phyloP scores from a whole-genome alignment of 2,113 vertebrate genomes.

The Artemisiospiza belli region DNA sequence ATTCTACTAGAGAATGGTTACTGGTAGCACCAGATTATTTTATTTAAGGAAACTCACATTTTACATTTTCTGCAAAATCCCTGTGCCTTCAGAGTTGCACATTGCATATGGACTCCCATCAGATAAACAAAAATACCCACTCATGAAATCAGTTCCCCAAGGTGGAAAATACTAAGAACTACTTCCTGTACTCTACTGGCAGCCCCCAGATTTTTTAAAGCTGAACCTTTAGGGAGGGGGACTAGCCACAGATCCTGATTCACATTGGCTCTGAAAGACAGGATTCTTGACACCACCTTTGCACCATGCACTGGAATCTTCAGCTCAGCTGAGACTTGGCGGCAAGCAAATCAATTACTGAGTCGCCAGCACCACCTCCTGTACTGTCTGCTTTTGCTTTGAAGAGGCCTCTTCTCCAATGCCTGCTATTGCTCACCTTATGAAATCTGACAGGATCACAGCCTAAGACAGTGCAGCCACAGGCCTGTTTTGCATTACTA shows the following conservation, averaged over 20 bases:
- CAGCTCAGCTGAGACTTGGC: neutral
- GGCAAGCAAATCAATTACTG: neutral
- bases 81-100: neutral
- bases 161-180: neutral
- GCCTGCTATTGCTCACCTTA: slow-evolving; percentile 3
- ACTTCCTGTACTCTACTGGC: neutral
- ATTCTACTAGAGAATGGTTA: neutral
- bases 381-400: neutral
- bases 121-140: neutral
- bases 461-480: neutral
- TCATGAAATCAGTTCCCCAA: neutral
- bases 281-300: neutral
- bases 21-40: neutral
- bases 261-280: neutral
- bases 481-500: slow-evolving; percentile 20
- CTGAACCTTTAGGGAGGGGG: neutral
- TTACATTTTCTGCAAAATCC: neutral
- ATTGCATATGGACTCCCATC: neutral
- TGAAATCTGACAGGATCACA: slow-evolving; percentile 28
- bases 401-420: neutral
- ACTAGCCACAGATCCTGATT: neutral
- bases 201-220: neutral
- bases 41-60: neutral
- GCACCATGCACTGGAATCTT: neutral
- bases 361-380: neutral